Evolutionary conservation across 2,888 invertebrate genomes (phyloP), one percentile per base, ranked within the genome.

Genomic region (Cantharis flavilabris): DNA sequence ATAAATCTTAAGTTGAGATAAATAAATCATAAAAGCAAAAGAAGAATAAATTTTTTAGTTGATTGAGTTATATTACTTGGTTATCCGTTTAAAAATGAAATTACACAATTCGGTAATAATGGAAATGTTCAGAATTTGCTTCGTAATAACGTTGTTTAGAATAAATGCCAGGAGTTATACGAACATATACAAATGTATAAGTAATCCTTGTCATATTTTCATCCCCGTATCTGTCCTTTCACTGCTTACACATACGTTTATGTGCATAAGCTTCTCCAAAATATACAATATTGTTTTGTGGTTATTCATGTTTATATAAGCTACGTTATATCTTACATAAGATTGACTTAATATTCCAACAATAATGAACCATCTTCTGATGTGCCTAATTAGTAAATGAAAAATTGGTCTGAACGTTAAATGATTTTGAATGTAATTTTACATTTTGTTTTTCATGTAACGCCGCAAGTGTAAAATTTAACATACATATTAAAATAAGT

Each of bases 141-240:
- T 7, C n/a, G 10, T 30, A 30, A n/a, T 49, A n/a, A 26, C n/a
- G 23, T 65, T 65, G 11, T 67, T 28, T 67, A 67, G 33, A 67
- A 67, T 73, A 73, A 67, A 33, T 18, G 49, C 7, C 49, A 73
- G 69, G 20, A 20, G 14, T 23, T 26, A 65, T 28, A 20, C 72
- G 14, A 67, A 16, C 10, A 14, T 75, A 70, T 75, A 70, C 14
- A 62, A 28, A 26, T 14, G 49, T 71, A 77, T 75, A 77, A 74
- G 72, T 77, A 77, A 77, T 72, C 77, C 73, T 69, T 74, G 74
- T 70, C 74, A 72, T 71, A 75, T 77, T 77, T 77, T 72, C 77
- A 72, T 77, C 77, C 75, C 23, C 65, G 72, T 77, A 72, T 77
- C 74, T 75, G 74, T 75, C 72, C 74, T 75, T 77, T 75, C 69